Evolutionary conservation across 2,888 invertebrate species (phyloP).

Genomic region (Ypsolopha scabrella): DNA sequence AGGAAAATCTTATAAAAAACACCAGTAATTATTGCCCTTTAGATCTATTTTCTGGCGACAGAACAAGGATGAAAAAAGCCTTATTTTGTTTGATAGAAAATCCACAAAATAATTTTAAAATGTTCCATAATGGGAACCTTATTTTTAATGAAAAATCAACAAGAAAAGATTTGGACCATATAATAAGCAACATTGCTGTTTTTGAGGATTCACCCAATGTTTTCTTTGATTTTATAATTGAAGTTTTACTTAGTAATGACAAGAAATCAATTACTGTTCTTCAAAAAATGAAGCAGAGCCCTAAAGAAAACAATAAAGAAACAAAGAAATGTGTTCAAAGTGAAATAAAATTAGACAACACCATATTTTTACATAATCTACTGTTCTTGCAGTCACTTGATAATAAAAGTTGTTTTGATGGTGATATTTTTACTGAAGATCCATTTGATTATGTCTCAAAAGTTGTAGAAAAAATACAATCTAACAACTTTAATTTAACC

Average conservation of each 20-base stretch:
- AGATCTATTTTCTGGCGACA: slow-evolving; percentile 76
- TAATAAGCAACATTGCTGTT: slow-evolving; percentile 20
- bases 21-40: slow-evolving; percentile 78
- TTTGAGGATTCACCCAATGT: slow-evolving; percentile 22
- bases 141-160: slow-evolving; percentile 32
- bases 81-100: slow-evolving; percentile 57
- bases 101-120: slow-evolving; percentile 75
- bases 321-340: slow-evolving; percentile 19
- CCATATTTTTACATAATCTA: slow-evolving; percentile 32
- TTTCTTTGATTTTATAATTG: slow-evolving; percentile 41
- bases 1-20: slow-evolving; percentile 54
- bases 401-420: slow-evolving; percentile 16
- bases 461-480: slow-evolving; percentile 25
- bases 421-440: slow-evolving; percentile 11
- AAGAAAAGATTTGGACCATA: slow-evolving; percentile 17
- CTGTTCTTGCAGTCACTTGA: slow-evolving; percentile 38
- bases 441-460: slow-evolving; percentile 28
- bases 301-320: too few relatives aligned
- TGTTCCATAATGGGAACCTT: slow-evolving; percentile 58
- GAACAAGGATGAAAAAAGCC: slow-evolving; percentile 64
- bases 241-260: slow-evolving; percentile 27
- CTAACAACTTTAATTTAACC: slow-evolving; percentile 23
- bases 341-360: slow-evolving; percentile 12
- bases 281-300: not conserved
- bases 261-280: slow-evolving; percentile 6